Percentiles rank a stretch among this genome's conserved stretches.
Evolutionary conservation across 2,797 vertebrate genomes (phyloP).

Genomic region (Ciconia nigra): DNA sequence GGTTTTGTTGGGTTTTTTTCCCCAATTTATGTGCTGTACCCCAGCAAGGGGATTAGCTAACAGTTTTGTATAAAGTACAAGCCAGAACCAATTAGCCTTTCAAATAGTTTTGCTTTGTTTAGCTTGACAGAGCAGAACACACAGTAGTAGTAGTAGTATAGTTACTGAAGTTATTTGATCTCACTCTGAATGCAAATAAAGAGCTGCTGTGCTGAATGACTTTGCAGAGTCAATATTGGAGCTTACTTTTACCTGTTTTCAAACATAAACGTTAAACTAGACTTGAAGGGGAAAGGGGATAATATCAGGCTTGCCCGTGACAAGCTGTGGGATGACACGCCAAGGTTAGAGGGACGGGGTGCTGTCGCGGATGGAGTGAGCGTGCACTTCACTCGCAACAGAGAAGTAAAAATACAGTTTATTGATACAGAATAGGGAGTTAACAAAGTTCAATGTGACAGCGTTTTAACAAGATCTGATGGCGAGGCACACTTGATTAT

Average conservation of each 20-base stretch:
- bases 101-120: conserved; percentile 11
- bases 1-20: neutral
- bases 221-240: conserved; percentile 3
- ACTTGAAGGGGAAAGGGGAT: too few relatives aligned
- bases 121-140: neutral
- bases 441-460: too few relatives aligned
- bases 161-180: conserved; percentile 8
- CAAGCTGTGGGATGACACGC: too few relatives aligned
- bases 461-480: too few relatives aligned
- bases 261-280: neutral
- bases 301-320: too few relatives aligned
- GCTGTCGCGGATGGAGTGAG: too few relatives aligned
- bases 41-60: neutral
- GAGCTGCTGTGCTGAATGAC: neutral
- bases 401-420: too few relatives aligned
- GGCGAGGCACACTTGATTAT: too few relatives aligned
- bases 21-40: neutral
- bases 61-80: neutral
- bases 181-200: neutral
- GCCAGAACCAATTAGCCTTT: conserved; percentile 13
- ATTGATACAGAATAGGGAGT: too few relatives aligned
- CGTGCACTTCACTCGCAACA: too few relatives aligned
- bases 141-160: neutral
- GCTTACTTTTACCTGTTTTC: neutral
- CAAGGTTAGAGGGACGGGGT: too few relatives aligned